These are phyloP conservation scores for Euspilapteryx auroguttella DNA, from an alignment of 2,888 invertebrate genomes.

Conservation along the genomic window DNA sequence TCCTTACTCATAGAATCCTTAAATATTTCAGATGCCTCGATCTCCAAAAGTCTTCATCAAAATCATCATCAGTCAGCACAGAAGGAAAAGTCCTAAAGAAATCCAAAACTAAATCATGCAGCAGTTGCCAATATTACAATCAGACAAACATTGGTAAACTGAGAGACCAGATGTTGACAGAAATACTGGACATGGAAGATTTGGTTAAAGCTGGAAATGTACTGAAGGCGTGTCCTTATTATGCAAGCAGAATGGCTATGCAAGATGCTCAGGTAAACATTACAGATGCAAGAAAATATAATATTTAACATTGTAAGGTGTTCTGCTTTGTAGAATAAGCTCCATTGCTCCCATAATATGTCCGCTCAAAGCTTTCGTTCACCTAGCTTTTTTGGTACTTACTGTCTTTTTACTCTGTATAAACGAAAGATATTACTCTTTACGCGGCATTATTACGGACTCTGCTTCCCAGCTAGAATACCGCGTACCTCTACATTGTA, in stretches of 20 bases:
- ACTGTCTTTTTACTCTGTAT: no score
- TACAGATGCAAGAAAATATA: no score
- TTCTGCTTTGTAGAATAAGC: no score
- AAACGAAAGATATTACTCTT: no score
- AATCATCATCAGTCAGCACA: slow-evolving; percentile 54
- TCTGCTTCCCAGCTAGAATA: no score
- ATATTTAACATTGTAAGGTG: no score
- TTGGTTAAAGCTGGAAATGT: slow-evolving; percentile 69
- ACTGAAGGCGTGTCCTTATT: slow-evolving; percentile 89
- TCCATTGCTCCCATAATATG: no score
- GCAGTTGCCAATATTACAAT: slow-evolving; percentile 72
- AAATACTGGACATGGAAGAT: slow-evolving; percentile 88
- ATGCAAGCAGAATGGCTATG: slow-evolving; percentile 81
- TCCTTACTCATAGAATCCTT: no score
- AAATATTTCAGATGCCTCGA: slow-evolving; percentile 74
- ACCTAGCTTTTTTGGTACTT: no score
- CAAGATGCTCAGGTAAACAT: slow-evolving; percentile 73
- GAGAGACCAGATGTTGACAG: slow-evolving; percentile 65
- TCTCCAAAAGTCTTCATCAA: slow-evolving; percentile 69
- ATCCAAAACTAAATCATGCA: slow-evolving; percentile 49
- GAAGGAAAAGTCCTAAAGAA: slow-evolving; percentile 68
- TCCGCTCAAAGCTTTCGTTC: no score
- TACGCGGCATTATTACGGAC: no score
- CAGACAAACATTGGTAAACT: slow-evolving; percentile 64
- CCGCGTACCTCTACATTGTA: no score